A percentile compares a stretch with the other conserved stretches of the same genome.
These are phyloP conservation scores for Bos javanicus DNA, from an alignment of 2,113 vertebrate species.

Conservation along the genomic window DNA sequence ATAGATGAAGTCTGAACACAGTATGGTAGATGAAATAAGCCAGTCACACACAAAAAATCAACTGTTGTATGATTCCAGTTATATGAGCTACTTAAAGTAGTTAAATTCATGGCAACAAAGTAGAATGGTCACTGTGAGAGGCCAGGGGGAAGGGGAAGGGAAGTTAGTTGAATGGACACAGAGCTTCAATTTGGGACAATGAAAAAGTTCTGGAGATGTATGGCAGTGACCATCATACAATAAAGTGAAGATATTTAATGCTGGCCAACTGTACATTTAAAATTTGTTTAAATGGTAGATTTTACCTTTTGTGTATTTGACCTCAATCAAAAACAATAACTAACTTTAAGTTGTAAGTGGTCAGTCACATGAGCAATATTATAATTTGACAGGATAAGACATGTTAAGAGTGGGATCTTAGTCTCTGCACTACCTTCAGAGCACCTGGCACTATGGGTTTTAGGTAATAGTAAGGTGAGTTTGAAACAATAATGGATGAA, in stretches of 20 bases:
- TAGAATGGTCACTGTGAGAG: background rate
- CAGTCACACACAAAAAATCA: background rate
- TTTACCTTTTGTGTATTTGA: background rate
- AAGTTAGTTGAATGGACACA: background rate
- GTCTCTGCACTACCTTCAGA: background rate
- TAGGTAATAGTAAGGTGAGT: background rate
- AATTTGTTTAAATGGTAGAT: background rate
- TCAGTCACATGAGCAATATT: background rate
- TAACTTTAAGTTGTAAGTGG: background rate
- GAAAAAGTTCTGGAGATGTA: background rate
- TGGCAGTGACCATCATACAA: background rate
- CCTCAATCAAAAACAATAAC: background rate
- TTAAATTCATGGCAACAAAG: background rate
- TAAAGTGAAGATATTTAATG: background rate
- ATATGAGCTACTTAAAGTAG: background rate
- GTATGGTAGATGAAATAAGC: background rate
- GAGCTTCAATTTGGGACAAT: background rate
- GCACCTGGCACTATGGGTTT: background rate
- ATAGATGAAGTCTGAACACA: background rate
- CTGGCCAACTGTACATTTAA: background rate
- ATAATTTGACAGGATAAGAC: background rate
- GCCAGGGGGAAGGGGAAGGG: background rate
- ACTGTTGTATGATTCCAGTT: background rate
- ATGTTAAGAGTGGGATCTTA: background rate
- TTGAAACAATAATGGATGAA: background rate